These are phyloP conservation scores for Microplitis demolitor DNA, from an alignment of 1,140 invertebrate genomes.

Conservation along the genomic window DNA sequence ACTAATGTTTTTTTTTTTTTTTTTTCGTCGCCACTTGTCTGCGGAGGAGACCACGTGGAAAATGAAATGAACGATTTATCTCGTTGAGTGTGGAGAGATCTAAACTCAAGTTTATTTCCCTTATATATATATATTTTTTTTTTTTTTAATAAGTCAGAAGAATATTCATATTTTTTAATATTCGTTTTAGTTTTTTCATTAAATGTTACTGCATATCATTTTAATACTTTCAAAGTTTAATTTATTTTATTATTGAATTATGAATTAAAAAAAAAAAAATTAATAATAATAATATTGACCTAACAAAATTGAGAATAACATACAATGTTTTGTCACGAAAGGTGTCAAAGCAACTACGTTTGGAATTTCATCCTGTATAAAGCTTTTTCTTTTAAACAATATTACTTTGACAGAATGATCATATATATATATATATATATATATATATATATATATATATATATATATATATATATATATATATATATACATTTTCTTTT, in stretches of 20 bases:
- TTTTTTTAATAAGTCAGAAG: not conserved
- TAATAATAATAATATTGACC: not conserved
- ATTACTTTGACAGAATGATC: not conserved
- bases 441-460: too few species aligned
- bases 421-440: too few species aligned
- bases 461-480: too few species aligned
- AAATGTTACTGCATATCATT: too few species aligned
- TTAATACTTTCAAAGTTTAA: too few species aligned
- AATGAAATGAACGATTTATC: constrained; percentile 42
- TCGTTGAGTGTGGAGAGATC: not conserved
- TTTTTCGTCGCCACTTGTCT: not conserved
- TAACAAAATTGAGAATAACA: not conserved
- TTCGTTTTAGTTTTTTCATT: too few species aligned
- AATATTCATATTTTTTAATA: too few species aligned
- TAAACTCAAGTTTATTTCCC: not conserved
- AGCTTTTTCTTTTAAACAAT: not conserved
- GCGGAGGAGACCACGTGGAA: constrained; percentile 33
- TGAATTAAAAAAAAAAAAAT: not conserved
- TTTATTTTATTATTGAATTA: too few species aligned
- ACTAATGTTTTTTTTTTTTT: not conserved
- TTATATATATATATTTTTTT: not conserved
- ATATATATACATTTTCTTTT: too few species aligned
- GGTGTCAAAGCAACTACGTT: not conserved
- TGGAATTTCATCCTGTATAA: not conserved
- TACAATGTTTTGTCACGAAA: not conserved